A percentile compares a stretch with the other conserved stretches of the same genome.
Evolutionary conservation across 2,888 invertebrate species (phyloP).

Genomic region (Tupiocoris notatus): DNA sequence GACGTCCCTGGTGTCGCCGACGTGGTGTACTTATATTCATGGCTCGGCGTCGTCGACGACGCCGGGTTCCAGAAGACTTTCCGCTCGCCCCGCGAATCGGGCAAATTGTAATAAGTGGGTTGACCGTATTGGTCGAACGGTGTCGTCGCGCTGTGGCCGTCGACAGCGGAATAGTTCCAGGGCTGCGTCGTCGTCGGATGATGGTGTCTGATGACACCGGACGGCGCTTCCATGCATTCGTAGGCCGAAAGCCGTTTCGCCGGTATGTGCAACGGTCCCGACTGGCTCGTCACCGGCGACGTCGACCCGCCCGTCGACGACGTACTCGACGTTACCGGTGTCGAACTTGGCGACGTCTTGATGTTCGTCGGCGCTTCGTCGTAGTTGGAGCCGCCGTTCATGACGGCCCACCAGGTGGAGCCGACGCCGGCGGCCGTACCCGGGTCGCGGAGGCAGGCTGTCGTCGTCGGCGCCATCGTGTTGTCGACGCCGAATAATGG

Average conservation of each 20-base stretch:
- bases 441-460: constrained; percentile 69
- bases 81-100: constrained; percentile 53
- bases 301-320: constrained; percentile 65
- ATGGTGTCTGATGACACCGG: constrained; percentile 74
- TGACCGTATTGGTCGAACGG: constrained; percentile 66
- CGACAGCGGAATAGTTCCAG: constrained; percentile 69
- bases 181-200: constrained; percentile 60
- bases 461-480: constrained; percentile 58
- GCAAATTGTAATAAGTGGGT: constrained; percentile 74
- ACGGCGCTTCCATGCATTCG: constrained; percentile 55
- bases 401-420: constrained; percentile 75
- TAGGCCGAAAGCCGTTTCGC: constrained; percentile 70
- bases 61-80: constrained; percentile 66
- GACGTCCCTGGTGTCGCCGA: constrained; percentile 51
- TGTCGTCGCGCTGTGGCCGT: constrained; percentile 52
- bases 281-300: constrained; percentile 61
- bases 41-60: constrained; percentile 56
- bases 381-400: constrained; percentile 74
- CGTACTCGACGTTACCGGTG: constrained; percentile 58
- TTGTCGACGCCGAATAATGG: constrained; percentile 72
- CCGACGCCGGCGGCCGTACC: constrained; percentile 72
- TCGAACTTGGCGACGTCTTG: constrained; percentile 57
- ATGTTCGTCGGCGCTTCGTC: constrained; percentile 59
- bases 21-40: constrained; percentile 57
- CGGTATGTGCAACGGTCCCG: constrained; percentile 83